Evolutionary conservation across 2,888 invertebrate species (phyloP), one percentile per base, ranked within the genome.

Genomic region (Hyppa rectilinea): DNA sequence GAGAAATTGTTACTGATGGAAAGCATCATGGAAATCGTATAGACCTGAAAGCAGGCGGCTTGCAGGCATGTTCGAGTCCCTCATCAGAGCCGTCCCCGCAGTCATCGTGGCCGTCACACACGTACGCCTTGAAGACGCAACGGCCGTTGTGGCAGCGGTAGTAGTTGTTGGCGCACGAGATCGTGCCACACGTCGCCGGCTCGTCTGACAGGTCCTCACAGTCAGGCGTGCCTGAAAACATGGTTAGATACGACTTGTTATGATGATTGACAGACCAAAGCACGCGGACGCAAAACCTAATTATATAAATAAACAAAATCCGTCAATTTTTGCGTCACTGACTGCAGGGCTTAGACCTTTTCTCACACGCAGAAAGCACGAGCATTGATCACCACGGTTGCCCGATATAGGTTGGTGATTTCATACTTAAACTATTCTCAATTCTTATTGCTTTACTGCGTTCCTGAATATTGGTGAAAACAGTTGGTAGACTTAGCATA

Each of bases 151-250:
- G 97, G 93, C 99, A 98, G 90, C 98, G 98, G 95, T 97, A 98
- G 95, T 98, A 98, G 82, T 97, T 98, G 14, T 96, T 93, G 23
- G 97, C 97, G 90, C 98, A 98, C 55, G 97, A 96, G 53, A 97
- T 97, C 79, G 97, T 96, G 71, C 98, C 98, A 91, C 99, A 99
- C 34, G 97, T 96, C 20, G 97, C 96, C 14, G 97, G 98, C 93
- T 99, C 99, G 93, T 99, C 99, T 0, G 98, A 98, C 80, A 97
- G 97, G 91, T 99, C 99, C 82, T 98, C 98, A 92, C 99, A 99
- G 93, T 99, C 98, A 0, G 97, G 96, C 2, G 98, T 98, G 38
- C 70, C 66, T 59, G 17, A 0, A 3, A 2, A 59, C 29, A n/a
- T 17, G 45, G 3, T 14, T 5, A 31, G 58, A 5, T 14, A 17